These are phyloP conservation scores for Etheostoma nigrum DNA, from an alignment of 2,797 vertebrate species.

Conservation along the genomic window DNA sequence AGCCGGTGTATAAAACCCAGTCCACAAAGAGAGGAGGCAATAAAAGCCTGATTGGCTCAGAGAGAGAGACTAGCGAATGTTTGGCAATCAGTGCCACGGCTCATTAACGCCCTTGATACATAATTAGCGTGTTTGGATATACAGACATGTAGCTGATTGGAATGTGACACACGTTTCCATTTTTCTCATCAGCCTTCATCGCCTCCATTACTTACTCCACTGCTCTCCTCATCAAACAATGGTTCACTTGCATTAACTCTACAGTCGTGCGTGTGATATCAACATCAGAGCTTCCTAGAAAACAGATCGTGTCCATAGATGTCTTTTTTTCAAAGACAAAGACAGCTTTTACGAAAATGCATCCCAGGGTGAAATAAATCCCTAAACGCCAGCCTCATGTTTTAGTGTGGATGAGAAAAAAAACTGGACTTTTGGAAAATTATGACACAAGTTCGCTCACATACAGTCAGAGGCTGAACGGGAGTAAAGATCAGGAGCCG, in stretches of 20 bases:
- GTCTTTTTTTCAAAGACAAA: not conserved
- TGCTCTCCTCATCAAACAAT: constrained; percentile 29
- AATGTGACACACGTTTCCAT: constrained; percentile 39
- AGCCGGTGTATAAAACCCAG: constrained; percentile 40
- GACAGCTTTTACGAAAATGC: not conserved
- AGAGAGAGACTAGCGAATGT: constrained; percentile 60
- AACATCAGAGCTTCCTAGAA: not conserved
- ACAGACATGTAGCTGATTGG: constrained; percentile 49
- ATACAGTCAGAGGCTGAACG: no score
- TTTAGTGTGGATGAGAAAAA: not conserved
- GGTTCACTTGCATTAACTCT: constrained; percentile 7
- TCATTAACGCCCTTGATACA: constrained; percentile 71
- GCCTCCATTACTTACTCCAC: constrained; percentile 34
- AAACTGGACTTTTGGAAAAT: not conserved
- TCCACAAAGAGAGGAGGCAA: constrained; percentile 43
- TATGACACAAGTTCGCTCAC: not conserved
- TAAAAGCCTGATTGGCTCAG: constrained; percentile 66
- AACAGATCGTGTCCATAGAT: not conserved
- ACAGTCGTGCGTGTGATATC: not conserved
- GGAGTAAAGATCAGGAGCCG: not conserved
- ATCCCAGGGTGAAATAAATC: not conserved
- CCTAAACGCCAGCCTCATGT: not conserved
- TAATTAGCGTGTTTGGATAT: constrained; percentile 72
- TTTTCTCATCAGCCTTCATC: constrained; percentile 30
- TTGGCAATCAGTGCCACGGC: constrained; percentile 69